A percentile compares a stretch with the other conserved stretches of the same genome.
phyloP scores from a whole-genome alignment of 35 echinoderm and acorn worm genomes.

The Heliocidaris erythrogramma region DNA sequence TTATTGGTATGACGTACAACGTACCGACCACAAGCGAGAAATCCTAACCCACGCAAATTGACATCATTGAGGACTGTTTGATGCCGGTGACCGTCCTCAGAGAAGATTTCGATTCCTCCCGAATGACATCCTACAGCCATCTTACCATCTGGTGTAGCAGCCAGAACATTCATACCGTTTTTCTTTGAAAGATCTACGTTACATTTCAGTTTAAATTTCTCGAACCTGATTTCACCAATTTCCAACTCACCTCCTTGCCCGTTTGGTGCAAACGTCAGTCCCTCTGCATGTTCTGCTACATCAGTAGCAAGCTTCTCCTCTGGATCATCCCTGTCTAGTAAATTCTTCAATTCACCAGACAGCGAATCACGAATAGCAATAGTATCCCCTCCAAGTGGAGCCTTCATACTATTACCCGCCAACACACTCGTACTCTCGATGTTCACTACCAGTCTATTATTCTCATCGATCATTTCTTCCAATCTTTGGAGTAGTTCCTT shows the following conservation, averaged over 20 bases:
- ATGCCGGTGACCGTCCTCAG: neutral
- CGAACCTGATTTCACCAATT: neutral
- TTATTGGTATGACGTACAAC: neutral
- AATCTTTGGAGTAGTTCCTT: neutral
- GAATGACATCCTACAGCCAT: neutral
- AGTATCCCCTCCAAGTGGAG: neutral
- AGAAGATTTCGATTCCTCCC: neutral
- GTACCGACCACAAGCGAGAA: neutral
- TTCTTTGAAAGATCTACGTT: neutral
- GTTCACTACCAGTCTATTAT: neutral
- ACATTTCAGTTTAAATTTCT: neutral
- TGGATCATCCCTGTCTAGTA: neutral
- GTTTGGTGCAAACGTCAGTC: neutral
- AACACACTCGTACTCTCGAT: neutral
- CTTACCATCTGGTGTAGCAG: neutral
- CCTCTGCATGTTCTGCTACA: neutral
- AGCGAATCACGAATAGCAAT: neutral
- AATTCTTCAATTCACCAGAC: neutral
- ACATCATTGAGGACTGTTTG: neutral
- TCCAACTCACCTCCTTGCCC: neutral
- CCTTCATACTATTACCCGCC: neutral
- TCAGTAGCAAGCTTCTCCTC: neutral
- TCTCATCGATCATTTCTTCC: neutral
- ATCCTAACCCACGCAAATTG: neutral
- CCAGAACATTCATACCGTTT: neutral